Percentiles rank a stretch among this genome's conserved stretches.
Evolutionary conservation across 2,888 invertebrate species (phyloP).

Genomic region (Cacoxenus indagator): DNA sequence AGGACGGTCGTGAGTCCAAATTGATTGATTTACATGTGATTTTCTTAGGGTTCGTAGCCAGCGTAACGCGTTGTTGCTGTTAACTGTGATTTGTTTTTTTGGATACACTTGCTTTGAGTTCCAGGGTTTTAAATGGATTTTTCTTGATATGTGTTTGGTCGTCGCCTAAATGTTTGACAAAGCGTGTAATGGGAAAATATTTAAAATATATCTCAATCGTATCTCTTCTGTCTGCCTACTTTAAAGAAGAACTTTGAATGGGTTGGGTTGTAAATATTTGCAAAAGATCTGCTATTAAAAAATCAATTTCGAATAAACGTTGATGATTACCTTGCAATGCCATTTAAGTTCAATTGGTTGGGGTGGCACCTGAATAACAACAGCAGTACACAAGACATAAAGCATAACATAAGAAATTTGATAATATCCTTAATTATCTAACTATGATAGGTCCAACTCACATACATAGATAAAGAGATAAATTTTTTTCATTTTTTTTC

Average conservation of each 20-base stretch:
- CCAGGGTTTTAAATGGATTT: too few relatives aligned
- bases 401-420: too few relatives aligned
- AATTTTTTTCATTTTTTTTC: too few relatives aligned
- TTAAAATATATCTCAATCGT: not conserved
- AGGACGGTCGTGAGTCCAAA: too few relatives aligned
- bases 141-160: not conserved
- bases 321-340: conserved; percentile 47
- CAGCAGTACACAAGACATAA: too few relatives aligned
- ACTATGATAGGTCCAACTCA: too few relatives aligned
- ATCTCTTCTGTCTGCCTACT: not conserved
- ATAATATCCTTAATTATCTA: conserved; percentile 62
- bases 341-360: conserved; percentile 62
- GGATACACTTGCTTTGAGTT: too few relatives aligned
- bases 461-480: too few relatives aligned
- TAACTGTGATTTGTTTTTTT: conserved; percentile 37
- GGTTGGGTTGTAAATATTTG: too few relatives aligned
- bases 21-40: conserved; percentile 60
- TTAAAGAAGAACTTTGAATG: not conserved
- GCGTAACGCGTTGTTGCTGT: conserved; percentile 11
- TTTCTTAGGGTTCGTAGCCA: conserved; percentile 35
- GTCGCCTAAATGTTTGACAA: not conserved
- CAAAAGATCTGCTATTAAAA: conserved; percentile 45
- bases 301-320: conserved; percentile 53
- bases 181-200: not conserved
- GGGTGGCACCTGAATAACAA: too few relatives aligned